These are phyloP conservation scores for Molossus molossus DNA, from an alignment of 2,797 vertebrate genomes.

Conservation along the genomic window DNA sequence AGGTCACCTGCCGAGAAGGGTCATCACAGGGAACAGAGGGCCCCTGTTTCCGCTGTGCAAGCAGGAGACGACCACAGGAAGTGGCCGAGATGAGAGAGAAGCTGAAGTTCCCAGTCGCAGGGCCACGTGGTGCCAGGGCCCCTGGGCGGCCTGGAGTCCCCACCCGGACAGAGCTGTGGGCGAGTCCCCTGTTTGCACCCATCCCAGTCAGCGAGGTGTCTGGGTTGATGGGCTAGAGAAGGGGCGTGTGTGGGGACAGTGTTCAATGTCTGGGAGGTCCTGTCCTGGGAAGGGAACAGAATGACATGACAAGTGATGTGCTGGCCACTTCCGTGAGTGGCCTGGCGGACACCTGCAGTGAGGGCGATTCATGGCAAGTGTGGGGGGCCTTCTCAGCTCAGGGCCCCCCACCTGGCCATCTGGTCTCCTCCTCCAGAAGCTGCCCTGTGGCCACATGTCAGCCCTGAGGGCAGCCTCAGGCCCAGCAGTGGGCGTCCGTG, in stretches of 20 bases:
- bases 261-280: not conserved
- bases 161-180: accelerated
- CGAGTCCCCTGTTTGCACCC: not conserved
- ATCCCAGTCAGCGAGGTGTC: not conserved
- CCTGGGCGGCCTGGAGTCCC: not conserved
- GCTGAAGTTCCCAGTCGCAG: not conserved
- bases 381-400: no score
- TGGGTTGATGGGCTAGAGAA: not conserved
- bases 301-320: not conserved
- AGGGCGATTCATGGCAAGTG: not conserved
- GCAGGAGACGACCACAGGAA: not conserved
- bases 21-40: not conserved
- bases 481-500: not conserved
- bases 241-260: not conserved
- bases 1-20: not conserved
- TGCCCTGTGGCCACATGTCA: not conserved
- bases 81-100: not conserved
- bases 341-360: not conserved
- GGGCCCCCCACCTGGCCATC: not conserved
- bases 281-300: not conserved
- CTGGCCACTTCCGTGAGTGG: not conserved
- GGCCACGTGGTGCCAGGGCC: not conserved
- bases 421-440: not conserved
- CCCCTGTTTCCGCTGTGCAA: not conserved
- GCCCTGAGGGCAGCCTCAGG: not conserved